Evolutionary conservation across 2,888 invertebrate genomes (phyloP), one percentile per base, ranked within the genome.

Genomic region (Cancer borealis): DNA sequence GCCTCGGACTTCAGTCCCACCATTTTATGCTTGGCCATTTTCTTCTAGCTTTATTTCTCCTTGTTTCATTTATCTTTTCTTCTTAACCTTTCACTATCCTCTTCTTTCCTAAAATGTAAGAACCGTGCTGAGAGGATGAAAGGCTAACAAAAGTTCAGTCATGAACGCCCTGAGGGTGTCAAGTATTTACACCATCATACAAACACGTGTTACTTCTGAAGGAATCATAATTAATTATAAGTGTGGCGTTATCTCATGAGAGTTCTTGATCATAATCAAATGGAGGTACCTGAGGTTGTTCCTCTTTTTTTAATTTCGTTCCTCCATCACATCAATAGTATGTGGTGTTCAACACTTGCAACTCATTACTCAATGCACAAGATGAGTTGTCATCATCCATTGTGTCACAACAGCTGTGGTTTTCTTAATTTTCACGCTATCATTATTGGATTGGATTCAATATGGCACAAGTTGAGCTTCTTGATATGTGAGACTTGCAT

Each of bases 321-420:
- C 26, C 17, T 47, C 12, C 73, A 46, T n/a, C n/a, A 79, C 79
- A n/a, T 26, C 26, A 46, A 26, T 66, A 30, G 14, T 8, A 39
- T 30, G 49, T 60, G 45, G 47, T 46, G 14, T 79, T 79, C 47
- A 73, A 47, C n/a, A 30, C 47, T 79, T 46, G 21, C 73, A 91
- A 46, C 73, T 79, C 10, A 45, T 91, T 91, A 79, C 91, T 91
- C 91, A 91, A 91, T 45, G 3, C 73, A 79, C 79, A 79, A 45
- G 46, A 30, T 91, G 47, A 39, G 49, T 79, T 30, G 3, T 21
- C 3, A 26, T 79, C n/a, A n/a, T 79, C n/a, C 30, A 30, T 14
- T 84, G 3, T 39, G 39, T 84, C n/a, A 39, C 84, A 30, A 39
- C 39, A 39, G 84, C 30, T 84, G 30, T 39, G 39, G 10, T 84